Percentiles rank a stretch among this genome's conserved stretches.
These are phyloP conservation scores for Conomelus anceps DNA, from an alignment of 2,888 invertebrate genomes.

Conservation along the genomic window DNA sequence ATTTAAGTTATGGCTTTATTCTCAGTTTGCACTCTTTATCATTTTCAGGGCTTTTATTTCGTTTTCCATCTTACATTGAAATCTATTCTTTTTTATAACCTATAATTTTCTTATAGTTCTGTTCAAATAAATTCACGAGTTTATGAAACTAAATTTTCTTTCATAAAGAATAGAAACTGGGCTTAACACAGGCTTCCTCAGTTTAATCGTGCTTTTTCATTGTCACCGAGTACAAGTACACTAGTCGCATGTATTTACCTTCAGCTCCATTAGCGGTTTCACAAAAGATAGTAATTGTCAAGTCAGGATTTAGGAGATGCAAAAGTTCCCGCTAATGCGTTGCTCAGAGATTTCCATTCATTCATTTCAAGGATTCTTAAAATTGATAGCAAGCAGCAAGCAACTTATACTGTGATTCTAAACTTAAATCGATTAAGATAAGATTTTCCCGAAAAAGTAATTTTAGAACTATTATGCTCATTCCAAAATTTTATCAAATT, in stretches of 20 bases:
- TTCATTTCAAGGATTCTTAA: neutral
- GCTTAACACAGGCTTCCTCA: neutral
- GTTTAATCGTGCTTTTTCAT: neutral
- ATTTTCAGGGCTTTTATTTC: too few species aligned
- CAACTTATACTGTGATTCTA: neutral
- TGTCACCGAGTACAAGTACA: neutral
- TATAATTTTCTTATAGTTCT: too few species aligned
- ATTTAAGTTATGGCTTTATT: too few species aligned
- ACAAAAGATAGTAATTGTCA: neutral
- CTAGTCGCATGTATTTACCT: neutral
- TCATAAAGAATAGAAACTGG: too few species aligned
- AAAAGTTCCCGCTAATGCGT: neutral
- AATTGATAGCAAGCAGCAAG: neutral
- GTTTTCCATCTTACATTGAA: too few species aligned
- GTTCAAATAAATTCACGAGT: too few species aligned
- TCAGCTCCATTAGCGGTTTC: neutral
- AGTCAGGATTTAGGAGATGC: neutral
- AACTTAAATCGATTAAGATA: neutral
- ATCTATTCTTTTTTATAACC: too few species aligned
- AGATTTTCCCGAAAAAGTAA: too few species aligned
- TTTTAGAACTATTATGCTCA: too few species aligned
- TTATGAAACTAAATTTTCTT: too few species aligned
- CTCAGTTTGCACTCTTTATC: too few species aligned
- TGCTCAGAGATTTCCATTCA: neutral
- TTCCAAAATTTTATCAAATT: too few species aligned